A percentile compares a stretch with the other conserved stretches of the same genome.
Evolutionary conservation across 1,140 invertebrate species (phyloP).

Genomic region (Stenopsyche tienmushanensis): DNA sequence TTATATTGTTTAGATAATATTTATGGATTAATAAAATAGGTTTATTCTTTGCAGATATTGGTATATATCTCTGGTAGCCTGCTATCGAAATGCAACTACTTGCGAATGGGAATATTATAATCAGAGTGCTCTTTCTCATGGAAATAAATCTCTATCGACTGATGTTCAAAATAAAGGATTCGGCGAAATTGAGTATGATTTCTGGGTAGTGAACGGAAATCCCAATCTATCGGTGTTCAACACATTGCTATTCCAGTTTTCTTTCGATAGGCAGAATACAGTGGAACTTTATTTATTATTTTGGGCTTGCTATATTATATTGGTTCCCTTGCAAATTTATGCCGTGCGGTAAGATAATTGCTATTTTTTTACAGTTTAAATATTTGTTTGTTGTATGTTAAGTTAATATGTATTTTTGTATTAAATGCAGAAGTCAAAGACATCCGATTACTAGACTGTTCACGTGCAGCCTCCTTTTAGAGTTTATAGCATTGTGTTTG

Average conservation of each 20-base stretch:
- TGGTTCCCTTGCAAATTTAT: slow-evolving; percentile 87
- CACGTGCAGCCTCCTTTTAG: slow-evolving; percentile 80
- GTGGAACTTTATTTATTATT: slow-evolving; percentile 90
- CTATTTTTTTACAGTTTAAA: not conserved
- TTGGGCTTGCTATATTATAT: slow-evolving; percentile 81
- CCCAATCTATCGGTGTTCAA: slow-evolving; percentile 82
- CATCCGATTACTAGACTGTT: slow-evolving; percentile 92
- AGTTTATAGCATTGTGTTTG: slow-evolving; percentile 80
- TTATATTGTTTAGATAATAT: not conserved
- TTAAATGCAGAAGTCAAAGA: slow-evolving; percentile 66
- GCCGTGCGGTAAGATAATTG: slow-evolving; percentile 61
- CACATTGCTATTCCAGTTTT: slow-evolving; percentile 92
- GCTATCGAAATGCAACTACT: slow-evolving; percentile 74
- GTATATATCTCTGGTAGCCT: slow-evolving; percentile 93
- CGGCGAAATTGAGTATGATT: slow-evolving; percentile 78
- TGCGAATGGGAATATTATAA: slow-evolving; percentile 82
- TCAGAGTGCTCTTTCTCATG: slow-evolving; percentile 6
- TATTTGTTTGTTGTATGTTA: not conserved
- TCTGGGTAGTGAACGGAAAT: slow-evolving; percentile 95
- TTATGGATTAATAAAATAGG: not conserved
- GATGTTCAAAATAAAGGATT: slow-evolving; percentile 28
- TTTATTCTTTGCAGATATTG: slow-evolving; percentile 72
- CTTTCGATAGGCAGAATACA: slow-evolving; percentile 93
- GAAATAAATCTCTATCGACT: not conserved
- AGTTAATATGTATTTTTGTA: not conserved